Percentiles rank a stretch among this genome's conserved stretches.
Evolutionary conservation across 2,113 vertebrate genomes (phyloP).

Genomic region (Baryphthengus martii): DNA sequence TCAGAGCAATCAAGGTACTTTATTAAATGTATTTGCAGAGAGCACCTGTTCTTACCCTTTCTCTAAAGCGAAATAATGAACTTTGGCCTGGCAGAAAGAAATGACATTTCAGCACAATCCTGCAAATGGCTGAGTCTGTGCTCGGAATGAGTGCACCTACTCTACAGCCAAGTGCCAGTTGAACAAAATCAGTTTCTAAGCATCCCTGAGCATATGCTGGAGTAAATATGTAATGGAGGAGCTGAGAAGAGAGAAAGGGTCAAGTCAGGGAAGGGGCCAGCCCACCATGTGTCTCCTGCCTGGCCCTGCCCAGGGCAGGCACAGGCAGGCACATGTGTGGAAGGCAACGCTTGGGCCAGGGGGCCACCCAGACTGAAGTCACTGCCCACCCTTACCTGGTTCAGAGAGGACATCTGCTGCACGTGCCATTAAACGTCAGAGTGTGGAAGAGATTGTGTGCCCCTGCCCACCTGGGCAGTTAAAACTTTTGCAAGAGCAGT

Average conservation of each 20-base stretch:
- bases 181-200: not conserved
- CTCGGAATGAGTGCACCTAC: too few species aligned
- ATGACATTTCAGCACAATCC: not conserved
- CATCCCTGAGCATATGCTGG: not conserved
- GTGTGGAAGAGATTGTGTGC: not conserved
- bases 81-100: not conserved
- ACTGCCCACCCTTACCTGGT: not conserved
- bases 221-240: accelerated
- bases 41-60: not conserved
- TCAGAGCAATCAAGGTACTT: not conserved
- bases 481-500: not conserved
- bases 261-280: not conserved
- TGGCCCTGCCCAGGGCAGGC: not conserved
- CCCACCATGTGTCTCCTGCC: accelerated
- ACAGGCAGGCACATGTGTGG: not conserved
- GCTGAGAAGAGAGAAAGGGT: not conserved
- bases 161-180: not conserved
- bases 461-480: not conserved
- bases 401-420: not conserved
- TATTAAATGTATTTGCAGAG: not conserved
- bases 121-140: not conserved
- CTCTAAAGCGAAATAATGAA: not conserved
- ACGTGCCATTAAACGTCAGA: accelerated
- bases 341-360: not conserved
- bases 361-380: not conserved